Conservation (phyloP, 1,140 invertebrate genomes). For the Atta texana region DNA sequence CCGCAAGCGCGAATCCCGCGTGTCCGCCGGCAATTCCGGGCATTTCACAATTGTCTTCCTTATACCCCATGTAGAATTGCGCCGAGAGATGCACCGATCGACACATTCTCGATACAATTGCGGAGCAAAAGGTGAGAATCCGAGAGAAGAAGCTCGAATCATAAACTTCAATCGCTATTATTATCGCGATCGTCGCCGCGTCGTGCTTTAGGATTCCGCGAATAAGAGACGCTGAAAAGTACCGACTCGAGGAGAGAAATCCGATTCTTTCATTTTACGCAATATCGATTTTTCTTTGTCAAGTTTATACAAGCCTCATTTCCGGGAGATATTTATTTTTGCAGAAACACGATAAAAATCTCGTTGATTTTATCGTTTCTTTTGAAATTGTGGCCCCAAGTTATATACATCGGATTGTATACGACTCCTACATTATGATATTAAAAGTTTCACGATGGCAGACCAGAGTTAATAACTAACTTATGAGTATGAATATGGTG, state of each 20-base stretch:
- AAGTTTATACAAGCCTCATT: not conserved
- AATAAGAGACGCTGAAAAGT: not conserved
- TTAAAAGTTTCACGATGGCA: slow-evolving; percentile 11
- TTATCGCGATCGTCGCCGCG: not conserved
- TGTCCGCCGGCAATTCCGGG: slow-evolving; percentile 33
- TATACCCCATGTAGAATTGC: slow-evolving; percentile 13
- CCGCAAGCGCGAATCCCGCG: slow-evolving; percentile 14
- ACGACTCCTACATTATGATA: slow-evolving; percentile 1
- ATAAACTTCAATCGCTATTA: slow-evolving; percentile 50
- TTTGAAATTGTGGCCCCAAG: not conserved
- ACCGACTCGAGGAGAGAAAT: not conserved
- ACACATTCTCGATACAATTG: slow-evolving; percentile 33
- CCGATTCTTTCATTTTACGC: not conserved
- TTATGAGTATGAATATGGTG: not conserved
- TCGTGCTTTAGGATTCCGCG: not conserved
- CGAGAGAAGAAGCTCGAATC: not conserved
- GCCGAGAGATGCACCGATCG: not conserved
- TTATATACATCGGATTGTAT: not conserved
- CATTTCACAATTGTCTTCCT: slow-evolving; percentile 57
- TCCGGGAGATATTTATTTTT: not conserved
- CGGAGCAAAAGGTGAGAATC: not conserved
- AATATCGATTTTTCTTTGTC: not conserved
- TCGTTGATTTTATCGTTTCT: not conserved
- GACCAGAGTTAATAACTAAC: not conserved
- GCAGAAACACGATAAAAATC: not conserved